Percentiles rank a stretch among this genome's conserved stretches.
These are phyloP conservation scores for Phasia obesa DNA, from an alignment of 2,888 invertebrate species.

Conservation along the genomic window DNA sequence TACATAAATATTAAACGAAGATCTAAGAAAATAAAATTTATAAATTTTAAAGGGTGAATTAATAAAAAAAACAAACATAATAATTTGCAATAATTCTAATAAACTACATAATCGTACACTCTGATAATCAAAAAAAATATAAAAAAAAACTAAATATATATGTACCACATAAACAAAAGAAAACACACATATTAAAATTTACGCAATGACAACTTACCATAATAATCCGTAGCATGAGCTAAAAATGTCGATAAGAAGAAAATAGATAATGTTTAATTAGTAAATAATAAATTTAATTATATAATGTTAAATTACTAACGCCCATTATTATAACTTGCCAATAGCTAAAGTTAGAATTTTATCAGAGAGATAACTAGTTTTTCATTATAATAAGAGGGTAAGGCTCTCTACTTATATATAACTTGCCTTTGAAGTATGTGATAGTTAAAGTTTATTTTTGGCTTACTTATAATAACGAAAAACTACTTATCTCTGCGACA, in stretches of 20 bases:
- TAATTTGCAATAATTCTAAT: slow-evolving; percentile 22
- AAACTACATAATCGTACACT: slow-evolving; percentile 35
- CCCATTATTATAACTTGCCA: too few relatives aligned
- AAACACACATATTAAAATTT: slow-evolving; percentile 81
- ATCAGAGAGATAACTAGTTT: too few relatives aligned
- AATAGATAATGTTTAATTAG: slow-evolving; percentile 74
- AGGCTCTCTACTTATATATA: too few relatives aligned
- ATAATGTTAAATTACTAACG: too few relatives aligned
- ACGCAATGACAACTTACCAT: slow-evolving; percentile 96
- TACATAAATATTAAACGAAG: slow-evolving; percentile 57
- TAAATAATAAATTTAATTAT: slow-evolving; percentile 36
- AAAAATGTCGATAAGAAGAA: slow-evolving; percentile 80
- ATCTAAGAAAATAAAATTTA: slow-evolving; percentile 45
- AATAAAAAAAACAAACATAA: slow-evolving; percentile 75
- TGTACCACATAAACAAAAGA: slow-evolving; percentile 46
- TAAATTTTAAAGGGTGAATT: slow-evolving; percentile 25
- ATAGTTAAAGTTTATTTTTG: too few relatives aligned
- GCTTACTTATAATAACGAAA: too few relatives aligned
- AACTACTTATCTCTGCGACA: too few relatives aligned
- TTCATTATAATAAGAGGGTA: too few relatives aligned
- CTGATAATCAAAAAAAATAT: slow-evolving; percentile 53
- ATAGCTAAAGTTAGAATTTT: too few relatives aligned
- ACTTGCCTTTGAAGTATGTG: too few relatives aligned
- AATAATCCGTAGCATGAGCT: slow-evolving; percentile 99
- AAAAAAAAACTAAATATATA: slow-evolving; percentile 61